Conservation (phyloP, 2,888 invertebrate species). For the Pterostichus niger region DNA sequence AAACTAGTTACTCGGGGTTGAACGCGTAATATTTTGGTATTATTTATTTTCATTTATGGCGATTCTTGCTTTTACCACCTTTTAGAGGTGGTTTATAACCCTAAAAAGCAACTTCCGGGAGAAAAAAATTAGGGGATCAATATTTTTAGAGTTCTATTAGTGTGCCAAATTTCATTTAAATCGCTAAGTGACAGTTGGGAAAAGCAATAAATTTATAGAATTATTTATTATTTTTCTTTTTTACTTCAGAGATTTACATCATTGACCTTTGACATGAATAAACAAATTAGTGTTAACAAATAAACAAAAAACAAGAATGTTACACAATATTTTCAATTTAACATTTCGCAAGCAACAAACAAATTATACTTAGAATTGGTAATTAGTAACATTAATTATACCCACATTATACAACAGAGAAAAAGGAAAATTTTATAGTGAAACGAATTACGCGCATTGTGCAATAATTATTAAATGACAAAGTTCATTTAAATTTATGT, state of each 20-base stretch:
- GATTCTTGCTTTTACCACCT: too few species aligned
- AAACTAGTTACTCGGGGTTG: too few species aligned
- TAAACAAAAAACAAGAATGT: constrained; percentile 36
- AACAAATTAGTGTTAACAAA: constrained; percentile 38
- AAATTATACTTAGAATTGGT: constrained; percentile 27
- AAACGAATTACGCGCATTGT: not conserved
- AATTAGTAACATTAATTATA: constrained; percentile 31
- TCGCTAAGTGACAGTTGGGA: too few species aligned
- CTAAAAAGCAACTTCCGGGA: too few species aligned
- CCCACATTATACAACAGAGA: not conserved
- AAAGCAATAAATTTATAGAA: not conserved
- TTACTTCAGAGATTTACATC: not conserved
- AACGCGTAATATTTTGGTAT: too few species aligned
- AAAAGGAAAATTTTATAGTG: constrained; percentile 12
- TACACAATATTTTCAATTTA: constrained; percentile 39
- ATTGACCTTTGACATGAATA: constrained; percentile 32
- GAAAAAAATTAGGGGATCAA: too few species aligned
- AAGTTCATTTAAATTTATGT: not conserved
- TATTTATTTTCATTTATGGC: too few species aligned
- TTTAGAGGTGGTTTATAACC: too few species aligned
- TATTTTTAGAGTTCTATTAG: too few species aligned
- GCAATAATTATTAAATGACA: not conserved
- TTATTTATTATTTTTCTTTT: not conserved
- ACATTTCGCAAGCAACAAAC: constrained; percentile 30
- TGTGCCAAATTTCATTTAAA: too few species aligned